A percentile compares a stretch with the other conserved stretches of the same genome.
Conservation (phyloP, 2,113 vertebrate species). For the Natator depressus region DNA sequence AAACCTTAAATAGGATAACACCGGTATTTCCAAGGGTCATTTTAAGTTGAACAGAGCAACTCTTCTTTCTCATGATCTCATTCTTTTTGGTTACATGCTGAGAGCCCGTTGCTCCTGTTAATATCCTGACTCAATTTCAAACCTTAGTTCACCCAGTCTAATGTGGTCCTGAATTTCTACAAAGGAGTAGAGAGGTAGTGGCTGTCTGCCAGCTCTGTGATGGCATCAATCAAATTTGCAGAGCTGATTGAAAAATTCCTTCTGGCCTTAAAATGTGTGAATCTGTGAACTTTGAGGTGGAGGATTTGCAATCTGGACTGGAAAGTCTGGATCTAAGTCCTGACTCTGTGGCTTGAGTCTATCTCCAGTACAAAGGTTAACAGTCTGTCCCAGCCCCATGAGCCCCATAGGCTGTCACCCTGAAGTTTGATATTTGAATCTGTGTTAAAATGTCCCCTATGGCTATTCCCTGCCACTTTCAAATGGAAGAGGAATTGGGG, state of each 20-base stretch:
- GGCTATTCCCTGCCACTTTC: not conserved
- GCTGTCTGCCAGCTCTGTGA: rapidly evolving
- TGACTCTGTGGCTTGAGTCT: too few relatives aligned
- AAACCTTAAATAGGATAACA: too few relatives aligned
- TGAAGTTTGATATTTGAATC: not conserved
- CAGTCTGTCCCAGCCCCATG: too few relatives aligned
- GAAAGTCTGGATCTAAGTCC: not conserved
- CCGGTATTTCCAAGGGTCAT: too few relatives aligned
- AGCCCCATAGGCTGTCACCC: not conserved
- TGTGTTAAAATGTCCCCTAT: rapidly evolving
- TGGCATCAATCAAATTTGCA: not conserved
- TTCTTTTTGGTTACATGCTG: too few relatives aligned
- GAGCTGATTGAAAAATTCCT: not conserved
- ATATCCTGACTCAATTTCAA: too few relatives aligned
- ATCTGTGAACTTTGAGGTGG: not conserved
- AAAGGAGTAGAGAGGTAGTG: not conserved
- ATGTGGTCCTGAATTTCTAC: too few relatives aligned
- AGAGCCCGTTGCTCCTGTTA: too few relatives aligned
- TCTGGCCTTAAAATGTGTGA: not conserved
- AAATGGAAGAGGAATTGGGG: not conserved
- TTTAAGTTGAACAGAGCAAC: too few relatives aligned
- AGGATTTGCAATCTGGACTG: too few relatives aligned
- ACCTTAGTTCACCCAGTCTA: too few relatives aligned
- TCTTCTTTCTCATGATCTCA: too few relatives aligned
- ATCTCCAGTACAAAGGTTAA: not conserved